These are phyloP conservation scores for Sciaenops ocellatus DNA, from an alignment of 2,797 vertebrate genomes.

Conservation along the genomic window DNA sequence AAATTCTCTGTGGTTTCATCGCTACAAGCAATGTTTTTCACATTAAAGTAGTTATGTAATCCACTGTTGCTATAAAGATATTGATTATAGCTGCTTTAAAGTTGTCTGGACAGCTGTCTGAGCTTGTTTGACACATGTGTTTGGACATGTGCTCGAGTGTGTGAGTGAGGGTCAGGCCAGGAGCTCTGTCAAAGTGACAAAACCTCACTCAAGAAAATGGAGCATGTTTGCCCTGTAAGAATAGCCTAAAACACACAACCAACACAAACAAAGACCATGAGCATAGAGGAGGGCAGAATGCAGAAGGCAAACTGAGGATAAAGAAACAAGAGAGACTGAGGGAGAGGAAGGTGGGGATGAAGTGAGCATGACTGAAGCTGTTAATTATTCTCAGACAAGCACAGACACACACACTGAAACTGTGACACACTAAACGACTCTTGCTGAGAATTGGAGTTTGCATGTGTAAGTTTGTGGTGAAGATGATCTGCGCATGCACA, in stretches of 20 bases:
- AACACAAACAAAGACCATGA: slow-evolving; percentile 54
- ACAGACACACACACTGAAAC: slow-evolving; percentile 83
- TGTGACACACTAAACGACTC: slow-evolving; percentile 70
- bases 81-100: slow-evolving; percentile 4
- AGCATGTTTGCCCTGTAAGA: slow-evolving; percentile 75
- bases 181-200: slow-evolving; percentile 66
- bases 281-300: slow-evolving; percentile 28
- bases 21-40: not conserved
- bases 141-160: slow-evolving; percentile 53
- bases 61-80: not conserved
- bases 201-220: slow-evolving; percentile 63
- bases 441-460: slow-evolving; percentile 37
- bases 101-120: slow-evolving; percentile 3
- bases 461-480: slow-evolving; percentile 24
- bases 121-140: slow-evolving; percentile 52
- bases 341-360: slow-evolving; percentile 28
- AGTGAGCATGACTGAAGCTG: slow-evolving; percentile 43
- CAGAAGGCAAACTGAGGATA: slow-evolving; percentile 14
- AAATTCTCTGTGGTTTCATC: not conserved
- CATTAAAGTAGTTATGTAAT: not conserved
- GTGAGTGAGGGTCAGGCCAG: slow-evolving; percentile 45
- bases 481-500: slow-evolving; percentile 39
- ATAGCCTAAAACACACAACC: slow-evolving; percentile 62
- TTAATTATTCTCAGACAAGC: slow-evolving; percentile 73
- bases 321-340: slow-evolving; percentile 29